Conservation (phyloP, 2,113 vertebrate species). For the Trematomus loennbergii region DNA sequence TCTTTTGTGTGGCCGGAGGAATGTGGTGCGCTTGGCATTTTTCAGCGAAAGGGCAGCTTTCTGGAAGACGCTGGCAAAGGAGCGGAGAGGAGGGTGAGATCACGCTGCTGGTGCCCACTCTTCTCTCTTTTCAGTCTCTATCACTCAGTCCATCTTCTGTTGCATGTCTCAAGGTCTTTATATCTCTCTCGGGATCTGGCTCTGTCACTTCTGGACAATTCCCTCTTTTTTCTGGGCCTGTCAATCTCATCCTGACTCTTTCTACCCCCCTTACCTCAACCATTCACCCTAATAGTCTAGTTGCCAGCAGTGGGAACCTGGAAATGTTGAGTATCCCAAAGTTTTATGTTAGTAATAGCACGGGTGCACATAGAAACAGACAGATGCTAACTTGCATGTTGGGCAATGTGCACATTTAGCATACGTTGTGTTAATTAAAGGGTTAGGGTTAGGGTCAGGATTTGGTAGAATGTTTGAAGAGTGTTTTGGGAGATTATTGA, state of each 20-base stretch:
- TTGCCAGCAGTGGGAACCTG: no score
- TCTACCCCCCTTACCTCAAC: neutral
- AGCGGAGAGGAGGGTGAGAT: conserved; percentile 76
- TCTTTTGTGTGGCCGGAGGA: conserved; percentile 78
- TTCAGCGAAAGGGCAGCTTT: conserved; percentile 85
- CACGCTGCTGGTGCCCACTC: conserved; percentile 83
- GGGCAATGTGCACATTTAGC: no score
- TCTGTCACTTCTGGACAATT: conserved; percentile 47
- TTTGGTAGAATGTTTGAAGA: no score
- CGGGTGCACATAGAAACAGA: no score
- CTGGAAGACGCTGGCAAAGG: conserved; percentile 72
- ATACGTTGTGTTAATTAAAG: no score
- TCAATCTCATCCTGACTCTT: neutral
- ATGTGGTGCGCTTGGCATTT: conserved; percentile 85
- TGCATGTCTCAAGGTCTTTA: conserved; percentile 28
- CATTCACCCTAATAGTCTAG: neutral
- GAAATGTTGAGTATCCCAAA: no score
- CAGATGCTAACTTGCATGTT: no score
- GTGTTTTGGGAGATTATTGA: no score
- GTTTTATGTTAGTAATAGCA: no score
- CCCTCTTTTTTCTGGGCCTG: conserved; percentile 41
- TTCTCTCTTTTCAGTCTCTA: conserved; percentile 37
- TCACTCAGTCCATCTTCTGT: conserved; percentile 53
- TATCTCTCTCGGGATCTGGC: conserved; percentile 42
- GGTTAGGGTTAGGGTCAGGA: no score